Evolutionary conservation across 2,888 invertebrate species (phyloP), one percentile per base, ranked within the genome.

Genomic region (Drosophila algonquin): DNA sequence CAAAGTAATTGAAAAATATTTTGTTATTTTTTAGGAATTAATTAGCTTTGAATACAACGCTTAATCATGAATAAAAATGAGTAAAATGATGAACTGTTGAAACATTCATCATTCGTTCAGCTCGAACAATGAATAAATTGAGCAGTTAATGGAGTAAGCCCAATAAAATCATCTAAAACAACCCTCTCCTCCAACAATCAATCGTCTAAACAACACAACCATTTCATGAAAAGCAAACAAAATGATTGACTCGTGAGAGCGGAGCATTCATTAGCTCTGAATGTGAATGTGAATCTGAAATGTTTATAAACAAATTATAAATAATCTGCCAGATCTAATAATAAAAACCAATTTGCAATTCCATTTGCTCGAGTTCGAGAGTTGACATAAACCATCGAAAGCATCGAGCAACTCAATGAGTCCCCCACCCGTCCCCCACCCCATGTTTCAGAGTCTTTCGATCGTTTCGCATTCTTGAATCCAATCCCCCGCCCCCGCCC

Each of bases 391-490:
- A 12, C 21, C 10, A 21, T 48, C 24, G 12, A 2, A 40, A 40
- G 40, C 40, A 40, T n/a, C 7, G 40, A 40, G 14, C 14, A 14
- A 6, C 14, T 40, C n/a, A 40, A 40, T 40, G 7, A 7, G 14
- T 21, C 14, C 47, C 21, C 21, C 21, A 21, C 21, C 21, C 4
- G 7, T 8, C 27, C 12, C 47, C 18, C 10, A 48, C 5, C 47
- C 18, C 10, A 48, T 21, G 24, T 24, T 47, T 60, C 27, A 21
- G 16, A 32, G 32, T 63, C 35, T 50, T 45, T 40, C 58, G 46
- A 44, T 27, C 46, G 68, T 46, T 67, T 58, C 40, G 56, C 9
- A 47, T 68, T 67, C 67, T 67, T 59, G 21, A 51, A 68, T 52
- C 58, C 4, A 24, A 24, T 5, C 24, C 21, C 5, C 14, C 40